phyloP scores from a whole-genome alignment of 2,888 invertebrate species.

The Harpalus rubripes region DNA sequence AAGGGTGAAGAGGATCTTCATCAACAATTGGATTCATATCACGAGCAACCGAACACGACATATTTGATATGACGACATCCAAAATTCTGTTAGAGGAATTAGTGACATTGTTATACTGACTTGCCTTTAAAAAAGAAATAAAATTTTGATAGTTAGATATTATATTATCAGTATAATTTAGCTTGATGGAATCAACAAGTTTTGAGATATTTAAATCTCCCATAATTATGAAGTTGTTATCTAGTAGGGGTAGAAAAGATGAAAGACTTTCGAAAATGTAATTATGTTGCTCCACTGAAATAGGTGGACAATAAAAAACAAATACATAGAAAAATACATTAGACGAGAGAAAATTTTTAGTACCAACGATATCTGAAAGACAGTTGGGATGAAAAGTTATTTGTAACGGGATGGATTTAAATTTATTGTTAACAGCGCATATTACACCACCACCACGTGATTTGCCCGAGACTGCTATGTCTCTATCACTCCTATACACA shows the following conservation, averaged over 20 bases:
- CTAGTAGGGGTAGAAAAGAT: conserved; percentile 1
- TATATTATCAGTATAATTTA: background rate
- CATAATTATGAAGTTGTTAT: background rate
- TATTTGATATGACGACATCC: background rate
- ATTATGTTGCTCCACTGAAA: background rate
- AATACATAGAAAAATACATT: background rate
- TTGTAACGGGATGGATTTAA: background rate
- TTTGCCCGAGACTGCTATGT: background rate
- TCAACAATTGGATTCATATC: background rate
- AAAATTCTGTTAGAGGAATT: background rate
- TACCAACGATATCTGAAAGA: background rate
- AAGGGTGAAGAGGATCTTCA: background rate
- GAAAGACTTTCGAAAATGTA: background rate
- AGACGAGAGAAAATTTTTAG: background rate
- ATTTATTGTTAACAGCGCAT: background rate
- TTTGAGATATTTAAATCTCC: background rate
- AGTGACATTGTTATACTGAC: background rate
- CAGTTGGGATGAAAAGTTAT: background rate
- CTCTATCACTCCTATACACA: background rate
- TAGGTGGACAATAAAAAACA: conserved; percentile 3
- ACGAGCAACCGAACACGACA: background rate
- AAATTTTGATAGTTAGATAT: background rate
- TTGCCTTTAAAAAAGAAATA: background rate
- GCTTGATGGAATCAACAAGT: background rate
- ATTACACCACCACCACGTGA: background rate